phyloP scores from a whole-genome alignment of 2,113 vertebrate genomes.

The Pipa parva region DNA sequence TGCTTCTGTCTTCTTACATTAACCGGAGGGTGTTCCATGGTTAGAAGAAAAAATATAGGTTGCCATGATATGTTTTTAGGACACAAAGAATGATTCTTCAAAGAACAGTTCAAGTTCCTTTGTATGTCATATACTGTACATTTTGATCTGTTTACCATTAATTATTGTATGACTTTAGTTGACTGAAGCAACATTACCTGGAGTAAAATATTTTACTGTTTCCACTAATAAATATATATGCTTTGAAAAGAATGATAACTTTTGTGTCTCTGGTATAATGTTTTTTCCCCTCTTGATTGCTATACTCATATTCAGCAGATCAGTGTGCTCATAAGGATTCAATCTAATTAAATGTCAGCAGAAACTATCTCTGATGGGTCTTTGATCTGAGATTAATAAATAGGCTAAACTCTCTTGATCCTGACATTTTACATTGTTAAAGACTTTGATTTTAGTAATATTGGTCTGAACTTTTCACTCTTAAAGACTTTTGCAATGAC shows the following conservation, averaged over 20 bases:
- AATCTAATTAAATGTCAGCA: conserved; percentile 43
- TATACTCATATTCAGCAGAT: conserved; percentile 46
- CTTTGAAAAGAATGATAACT: conserved; percentile 15
- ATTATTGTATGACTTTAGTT: neutral
- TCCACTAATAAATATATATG: conserved; percentile 2
- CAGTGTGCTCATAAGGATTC: conserved; percentile 49
- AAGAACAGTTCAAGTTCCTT: neutral
- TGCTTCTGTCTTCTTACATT: neutral
- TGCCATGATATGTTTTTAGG: neutral
- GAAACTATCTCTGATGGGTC: conserved; percentile 42
- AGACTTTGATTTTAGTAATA: conserved; percentile 49
- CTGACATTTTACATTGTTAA: conserved; percentile 48
- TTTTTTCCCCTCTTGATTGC: conserved; percentile 34
- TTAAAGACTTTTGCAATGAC: too few relatives aligned
- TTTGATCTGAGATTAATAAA: conserved; percentile 54
- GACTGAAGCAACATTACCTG: too few relatives aligned
- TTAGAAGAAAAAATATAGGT: neutral
- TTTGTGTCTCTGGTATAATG: conserved; percentile 2
- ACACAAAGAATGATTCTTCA: neutral
- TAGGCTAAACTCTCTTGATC: conserved; percentile 54
- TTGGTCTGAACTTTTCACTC: conserved; percentile 27
- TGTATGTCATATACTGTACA: too few relatives aligned
- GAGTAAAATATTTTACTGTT: neutral
- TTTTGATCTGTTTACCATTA: neutral
- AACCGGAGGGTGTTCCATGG: neutral